These are phyloP conservation scores for Drosophila nikananu DNA, from an alignment of 1,140 invertebrate genomes.

Conservation along the genomic window DNA sequence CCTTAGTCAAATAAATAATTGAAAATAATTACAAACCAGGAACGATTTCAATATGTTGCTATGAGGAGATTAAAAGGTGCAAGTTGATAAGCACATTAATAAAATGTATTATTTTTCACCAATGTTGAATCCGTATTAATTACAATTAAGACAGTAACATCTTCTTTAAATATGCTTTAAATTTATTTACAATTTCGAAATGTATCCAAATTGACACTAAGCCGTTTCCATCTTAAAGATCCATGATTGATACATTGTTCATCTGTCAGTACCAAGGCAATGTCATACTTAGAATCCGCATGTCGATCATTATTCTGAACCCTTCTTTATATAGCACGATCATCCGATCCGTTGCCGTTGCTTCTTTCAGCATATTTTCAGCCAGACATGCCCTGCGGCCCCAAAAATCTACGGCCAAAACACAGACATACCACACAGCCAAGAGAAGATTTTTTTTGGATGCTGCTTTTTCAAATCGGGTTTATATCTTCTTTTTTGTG, in stretches of 20 bases:
- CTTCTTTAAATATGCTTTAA: neutral
- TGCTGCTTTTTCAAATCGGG: constrained; percentile 27
- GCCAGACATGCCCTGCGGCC: constrained; percentile 41
- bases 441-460: constrained; percentile 21
- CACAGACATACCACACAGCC: constrained; percentile 15
- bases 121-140: neutral
- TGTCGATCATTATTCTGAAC: constrained; percentile 33
- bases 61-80: neutral
- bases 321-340: constrained; percentile 41
- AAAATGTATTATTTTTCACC: too few relatives aligned
- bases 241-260: constrained; percentile 27
- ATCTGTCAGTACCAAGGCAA: neutral
- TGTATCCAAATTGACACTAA: neutral
- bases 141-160: neutral
- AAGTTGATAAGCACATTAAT: neutral
- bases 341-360: constrained; percentile 39
- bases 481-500: constrained; percentile 18
- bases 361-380: constrained; percentile 29
- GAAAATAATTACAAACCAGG: neutral
- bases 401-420: constrained; percentile 20
- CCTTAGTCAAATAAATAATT: neutral
- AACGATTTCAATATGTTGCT: neutral
- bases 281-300: constrained; percentile 17
- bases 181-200: neutral
- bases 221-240: constrained; percentile 13